Conservation (phyloP, 2,888 invertebrate genomes). For the Margaritifera margaritifera region DNA sequence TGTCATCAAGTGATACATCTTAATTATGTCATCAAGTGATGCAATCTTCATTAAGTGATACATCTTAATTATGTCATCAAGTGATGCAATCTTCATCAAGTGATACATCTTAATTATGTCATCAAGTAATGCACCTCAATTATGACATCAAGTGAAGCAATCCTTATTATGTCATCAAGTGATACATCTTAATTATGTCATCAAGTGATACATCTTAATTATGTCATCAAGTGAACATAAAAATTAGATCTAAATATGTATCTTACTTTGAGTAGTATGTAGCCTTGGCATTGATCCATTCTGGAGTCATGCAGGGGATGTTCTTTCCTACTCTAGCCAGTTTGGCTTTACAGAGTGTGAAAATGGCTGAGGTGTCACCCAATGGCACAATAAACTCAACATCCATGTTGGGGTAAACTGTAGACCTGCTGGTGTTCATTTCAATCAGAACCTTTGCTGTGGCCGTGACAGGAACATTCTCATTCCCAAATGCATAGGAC, state of each 20-base stretch:
- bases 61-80: not conserved
- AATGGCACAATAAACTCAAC: constrained; percentile 65
- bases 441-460: constrained; percentile 43
- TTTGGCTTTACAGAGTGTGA: constrained; percentile 55
- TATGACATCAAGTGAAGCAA: not conserved
- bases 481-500: constrained; percentile 27
- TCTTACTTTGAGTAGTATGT: constrained; percentile 47
- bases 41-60: too few relatives aligned
- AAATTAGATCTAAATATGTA: not conserved
- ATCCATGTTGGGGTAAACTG: constrained; percentile 53
- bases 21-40: not conserved
- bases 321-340: constrained; percentile 60
- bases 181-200: too few relatives aligned
- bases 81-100: too few relatives aligned
- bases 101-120: too few relatives aligned
- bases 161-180: too few relatives aligned
- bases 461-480: constrained; percentile 36
- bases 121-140: not conserved
- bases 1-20: too few relatives aligned
- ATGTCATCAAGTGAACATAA: not conserved
- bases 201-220: not conserved
- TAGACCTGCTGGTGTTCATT: constrained; percentile 46
- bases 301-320: constrained; percentile 58
- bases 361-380: constrained; percentile 35
- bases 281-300: constrained; percentile 40